Percentiles rank a stretch among this genome's conserved stretches.
These are phyloP conservation scores for Dendropsophus ebraccatus DNA, from an alignment of 2,113 vertebrate species.

Conservation along the genomic window DNA sequence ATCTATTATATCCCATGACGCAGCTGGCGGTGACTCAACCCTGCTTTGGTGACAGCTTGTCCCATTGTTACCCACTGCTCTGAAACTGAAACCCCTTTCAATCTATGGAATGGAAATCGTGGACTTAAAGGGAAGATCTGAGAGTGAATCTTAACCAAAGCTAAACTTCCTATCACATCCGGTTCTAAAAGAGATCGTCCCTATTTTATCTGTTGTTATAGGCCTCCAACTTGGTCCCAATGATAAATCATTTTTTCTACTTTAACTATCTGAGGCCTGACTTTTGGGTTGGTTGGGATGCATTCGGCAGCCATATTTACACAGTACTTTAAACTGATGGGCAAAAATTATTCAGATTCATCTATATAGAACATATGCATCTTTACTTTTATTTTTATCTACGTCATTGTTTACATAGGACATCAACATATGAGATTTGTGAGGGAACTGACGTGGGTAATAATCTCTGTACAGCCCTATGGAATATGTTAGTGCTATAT, in stretches of 20 bases:
- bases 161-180: background rate
- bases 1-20: conserved; percentile 30
- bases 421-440: too few species aligned
- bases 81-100: conserved; percentile 19
- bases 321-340: background rate
- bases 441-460: too few species aligned
- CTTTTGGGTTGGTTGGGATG: background rate
- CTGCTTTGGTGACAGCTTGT: conserved; percentile 43
- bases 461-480: too few species aligned
- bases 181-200: background rate
- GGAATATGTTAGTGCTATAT: too few species aligned
- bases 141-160: background rate
- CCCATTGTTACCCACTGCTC: conserved; percentile 13
- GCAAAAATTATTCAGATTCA: background rate
- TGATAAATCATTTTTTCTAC: too few species aligned
- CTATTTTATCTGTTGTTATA: background rate
- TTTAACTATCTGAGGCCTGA: background rate
- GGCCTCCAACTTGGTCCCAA: background rate
- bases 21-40: conserved; percentile 37
- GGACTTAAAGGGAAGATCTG: background rate
- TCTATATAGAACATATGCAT: background rate
- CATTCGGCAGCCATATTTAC: background rate
- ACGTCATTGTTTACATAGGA: background rate
- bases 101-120: background rate
- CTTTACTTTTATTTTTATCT: background rate